Evolutionary conservation across 2,888 invertebrate species (phyloP), one percentile per base, ranked within the genome.

Genomic region (Steinernema hermaphroditum): DNA sequence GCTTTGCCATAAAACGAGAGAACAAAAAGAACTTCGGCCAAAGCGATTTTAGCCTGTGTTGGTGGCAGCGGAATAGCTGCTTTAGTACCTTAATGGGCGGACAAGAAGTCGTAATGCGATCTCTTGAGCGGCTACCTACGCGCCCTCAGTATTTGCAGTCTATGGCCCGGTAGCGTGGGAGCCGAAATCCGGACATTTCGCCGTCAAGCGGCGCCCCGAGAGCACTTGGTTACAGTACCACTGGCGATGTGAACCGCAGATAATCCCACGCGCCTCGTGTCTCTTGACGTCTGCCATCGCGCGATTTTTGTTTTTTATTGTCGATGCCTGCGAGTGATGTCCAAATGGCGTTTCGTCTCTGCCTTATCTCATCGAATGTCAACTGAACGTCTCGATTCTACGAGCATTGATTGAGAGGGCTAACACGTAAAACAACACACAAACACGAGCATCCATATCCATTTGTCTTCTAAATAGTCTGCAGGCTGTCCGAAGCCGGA

Each of bases 31-130:
- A 46, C n/a, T 46, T 2, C 22, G n/a, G 9, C 22, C 9, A 16
- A 46, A 16, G 22, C 46, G 46, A 46, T 46, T 62, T 2, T 62
- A 12, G 29, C 12, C 62, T 1, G 37, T 37, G 37, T 37, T 12
- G 4, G 37, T n/a, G n/a, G n/a, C n/a, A 62, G 27, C 27, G 27
- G 32, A 54, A 54, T 19, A 14, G 4, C 27, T 29, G 62, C 62
- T 32, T 62, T 62, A 62, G 62, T 62, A 62, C 32, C 62, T 50
- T 62, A 62, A 62, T 62, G 62, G 62, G 27, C 32, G 29, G 32
- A 19, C 29, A 62, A 62, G 62, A 62, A 62, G 62, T 62, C 62
- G 62, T 62, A 62, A 62, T 62, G 62, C 32, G 62, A 62, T 62
- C 62, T 62, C 46, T 16, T 46, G 46, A 19, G 62, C 34, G 8